Evolutionary conservation across 2,888 invertebrate species (phyloP).

Genomic region (Mamestra brassicae): DNA sequence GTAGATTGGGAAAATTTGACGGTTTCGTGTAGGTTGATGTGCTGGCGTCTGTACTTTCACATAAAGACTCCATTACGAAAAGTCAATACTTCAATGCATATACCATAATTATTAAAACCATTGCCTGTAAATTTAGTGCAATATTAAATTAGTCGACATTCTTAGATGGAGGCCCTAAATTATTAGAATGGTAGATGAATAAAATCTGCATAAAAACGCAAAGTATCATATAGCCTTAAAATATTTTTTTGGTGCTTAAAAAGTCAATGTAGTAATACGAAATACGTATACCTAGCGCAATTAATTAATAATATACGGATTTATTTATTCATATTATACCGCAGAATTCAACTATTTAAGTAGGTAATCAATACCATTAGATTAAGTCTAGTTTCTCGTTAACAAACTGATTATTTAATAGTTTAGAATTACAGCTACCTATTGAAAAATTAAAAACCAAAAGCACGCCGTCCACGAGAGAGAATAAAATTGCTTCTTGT

Average conservation of each 20-base stretch:
- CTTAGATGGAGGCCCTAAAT: neutral
- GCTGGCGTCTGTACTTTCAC: neutral
- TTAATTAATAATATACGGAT: conserved; percentile 7
- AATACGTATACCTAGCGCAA: conserved; percentile 26
- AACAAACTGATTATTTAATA: conserved; percentile 10
- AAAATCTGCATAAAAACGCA: conserved; percentile 8
- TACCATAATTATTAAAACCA: neutral
- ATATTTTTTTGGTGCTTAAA: conserved; percentile 66
- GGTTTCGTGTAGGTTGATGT: too few relatives aligned
- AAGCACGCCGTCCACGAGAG: conserved; percentile 16
- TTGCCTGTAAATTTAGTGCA: neutral
- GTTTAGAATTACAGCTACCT: neutral
- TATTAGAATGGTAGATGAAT: neutral
- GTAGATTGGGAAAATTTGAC: too few relatives aligned
- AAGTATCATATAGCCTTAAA: conserved; percentile 26
- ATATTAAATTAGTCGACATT: neutral
- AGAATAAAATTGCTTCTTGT: neutral
- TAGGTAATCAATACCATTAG: neutral
- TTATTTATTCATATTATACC: conserved; percentile 19
- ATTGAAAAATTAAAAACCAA: neutral
- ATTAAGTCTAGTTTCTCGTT: neutral
- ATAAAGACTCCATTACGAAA: conserved; percentile 9
- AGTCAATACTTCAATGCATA: conserved; percentile 28
- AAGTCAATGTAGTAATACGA: conserved; percentile 48
- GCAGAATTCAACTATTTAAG: conserved; percentile 7